These are phyloP conservation scores for Virgularia gustaviana DNA, from an alignment of 92 coral and sea anemone species.

Conservation along the genomic window DNA sequence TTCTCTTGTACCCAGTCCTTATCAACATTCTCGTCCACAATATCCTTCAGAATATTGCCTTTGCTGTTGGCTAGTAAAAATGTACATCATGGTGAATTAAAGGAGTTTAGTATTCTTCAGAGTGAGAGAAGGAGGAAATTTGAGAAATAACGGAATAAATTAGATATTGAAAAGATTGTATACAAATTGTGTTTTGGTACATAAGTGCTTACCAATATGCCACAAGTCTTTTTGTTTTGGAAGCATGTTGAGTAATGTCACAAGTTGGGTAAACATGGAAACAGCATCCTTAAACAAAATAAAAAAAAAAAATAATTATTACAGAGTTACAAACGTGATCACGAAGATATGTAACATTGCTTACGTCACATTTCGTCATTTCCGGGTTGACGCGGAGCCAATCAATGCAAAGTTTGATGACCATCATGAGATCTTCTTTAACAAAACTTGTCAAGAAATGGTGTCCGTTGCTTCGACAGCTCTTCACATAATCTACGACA, in stretches of 20 bases:
- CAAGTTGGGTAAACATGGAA: slow-evolving; percentile 81
- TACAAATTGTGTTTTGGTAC: neutral
- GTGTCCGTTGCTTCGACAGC: slow-evolving; percentile 7
- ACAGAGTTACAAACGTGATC: neutral
- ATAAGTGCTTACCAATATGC: slow-evolving; percentile 17
- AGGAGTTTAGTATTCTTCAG: too few relatives aligned
- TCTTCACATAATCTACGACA: neutral
- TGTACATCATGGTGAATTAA: too few relatives aligned
- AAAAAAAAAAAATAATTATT: neutral
- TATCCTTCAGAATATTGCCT: slow-evolving; percentile 16
- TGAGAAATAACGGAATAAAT: too few relatives aligned
- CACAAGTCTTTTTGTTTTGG: slow-evolving; percentile 32
- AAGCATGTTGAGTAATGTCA: slow-evolving; percentile 29
- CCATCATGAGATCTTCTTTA: slow-evolving; percentile 69
- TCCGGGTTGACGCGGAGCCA: slow-evolving; percentile 90
- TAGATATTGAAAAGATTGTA: too few relatives aligned
- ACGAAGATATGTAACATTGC: neutral
- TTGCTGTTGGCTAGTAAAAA: slow-evolving; percentile 17
- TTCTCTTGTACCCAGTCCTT: slow-evolving; percentile 82
- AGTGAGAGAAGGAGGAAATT: too few relatives aligned
- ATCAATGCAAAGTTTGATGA: slow-evolving; percentile 78
- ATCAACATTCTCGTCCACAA: slow-evolving; percentile 68
- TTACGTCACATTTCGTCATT: slow-evolving; percentile 85
- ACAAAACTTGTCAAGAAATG: slow-evolving; percentile 58
- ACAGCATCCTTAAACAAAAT: slow-evolving; percentile 65